Evolutionary conservation across 2,888 invertebrate species (phyloP).

Genomic region (Eupithecia abbreviata): DNA sequence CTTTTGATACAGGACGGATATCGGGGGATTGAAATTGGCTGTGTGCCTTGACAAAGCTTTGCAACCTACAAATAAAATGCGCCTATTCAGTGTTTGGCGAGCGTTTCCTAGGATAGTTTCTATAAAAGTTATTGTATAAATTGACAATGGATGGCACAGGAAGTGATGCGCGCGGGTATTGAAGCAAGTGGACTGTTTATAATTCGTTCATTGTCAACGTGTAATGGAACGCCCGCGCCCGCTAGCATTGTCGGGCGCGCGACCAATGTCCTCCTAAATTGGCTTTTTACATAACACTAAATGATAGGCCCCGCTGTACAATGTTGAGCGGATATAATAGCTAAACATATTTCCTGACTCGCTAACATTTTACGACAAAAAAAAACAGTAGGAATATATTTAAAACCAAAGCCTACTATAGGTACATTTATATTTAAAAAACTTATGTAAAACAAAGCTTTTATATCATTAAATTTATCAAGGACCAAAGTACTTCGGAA

Average conservation of each 20-base stretch:
- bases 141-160: constrained; percentile 79
- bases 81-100: constrained; percentile 69
- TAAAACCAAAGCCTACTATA: background rate
- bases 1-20: constrained; percentile 75
- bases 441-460: no score
- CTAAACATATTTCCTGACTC: constrained; percentile 9
- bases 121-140: constrained; percentile 83
- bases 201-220: constrained; percentile 79
- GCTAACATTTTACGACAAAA: background rate
- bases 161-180: constrained; percentile 79
- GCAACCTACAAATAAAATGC: constrained; percentile 76
- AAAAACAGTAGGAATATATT: no score
- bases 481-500: no score
- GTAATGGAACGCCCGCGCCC: constrained; percentile 73
- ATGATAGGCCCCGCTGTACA: constrained; percentile 14
- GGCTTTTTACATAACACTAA: constrained; percentile 63
- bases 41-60: constrained; percentile 66
- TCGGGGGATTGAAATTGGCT: constrained; percentile 72
- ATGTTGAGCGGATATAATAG: constrained; percentile 5
- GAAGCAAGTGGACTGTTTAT: constrained; percentile 83
- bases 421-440: no score
- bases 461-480: no score
- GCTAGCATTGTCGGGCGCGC: constrained; percentile 66
- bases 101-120: constrained; percentile 78
- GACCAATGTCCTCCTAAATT: constrained; percentile 71